A percentile compares a stretch with the other conserved stretches of the same genome.
Conservation (phyloP, 2,797 vertebrate genomes). For the Amniataba percoides region DNA sequence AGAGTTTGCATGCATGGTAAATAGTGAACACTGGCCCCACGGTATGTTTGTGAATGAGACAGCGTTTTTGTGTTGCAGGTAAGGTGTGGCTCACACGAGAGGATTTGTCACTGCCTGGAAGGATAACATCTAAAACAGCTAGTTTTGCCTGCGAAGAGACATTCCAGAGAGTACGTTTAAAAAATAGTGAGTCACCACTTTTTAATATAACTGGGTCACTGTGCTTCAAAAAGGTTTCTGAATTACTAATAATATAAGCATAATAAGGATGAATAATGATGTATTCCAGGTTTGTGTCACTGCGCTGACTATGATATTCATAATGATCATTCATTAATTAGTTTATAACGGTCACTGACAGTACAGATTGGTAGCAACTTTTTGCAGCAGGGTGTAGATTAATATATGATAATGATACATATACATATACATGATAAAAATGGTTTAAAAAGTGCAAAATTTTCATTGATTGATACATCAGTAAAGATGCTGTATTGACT, state of each 20-base stretch:
- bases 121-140: conserved; percentile 30
- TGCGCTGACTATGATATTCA: not conserved
- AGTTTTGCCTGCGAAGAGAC: conserved; percentile 41
- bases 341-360: not conserved
- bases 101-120: conserved; percentile 51
- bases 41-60: conserved; percentile 41
- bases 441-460: too few relatives aligned
- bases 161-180: conserved; percentile 70
- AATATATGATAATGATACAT: too few relatives aligned
- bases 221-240: conserved; percentile 13
- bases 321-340: not conserved
- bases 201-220: conserved; percentile 37
- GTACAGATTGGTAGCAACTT: not conserved
- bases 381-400: too few relatives aligned
- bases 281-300: conserved; percentile 1
- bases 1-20: conserved; percentile 48
- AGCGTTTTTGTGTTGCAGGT: conserved; percentile 69
- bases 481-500: not conserved
- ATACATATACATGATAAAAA: too few relatives aligned
- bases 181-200: conserved; percentile 9
- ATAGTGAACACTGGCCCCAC: conserved; percentile 12
- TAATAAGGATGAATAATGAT: conserved; percentile 1
- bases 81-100: conserved; percentile 62
- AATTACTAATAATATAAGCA: conserved; percentile 12
- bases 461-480: too few relatives aligned